These are phyloP conservation scores for Pungitius pungitius DNA, from an alignment of 2,113 vertebrate species.

Conservation along the genomic window DNA sequence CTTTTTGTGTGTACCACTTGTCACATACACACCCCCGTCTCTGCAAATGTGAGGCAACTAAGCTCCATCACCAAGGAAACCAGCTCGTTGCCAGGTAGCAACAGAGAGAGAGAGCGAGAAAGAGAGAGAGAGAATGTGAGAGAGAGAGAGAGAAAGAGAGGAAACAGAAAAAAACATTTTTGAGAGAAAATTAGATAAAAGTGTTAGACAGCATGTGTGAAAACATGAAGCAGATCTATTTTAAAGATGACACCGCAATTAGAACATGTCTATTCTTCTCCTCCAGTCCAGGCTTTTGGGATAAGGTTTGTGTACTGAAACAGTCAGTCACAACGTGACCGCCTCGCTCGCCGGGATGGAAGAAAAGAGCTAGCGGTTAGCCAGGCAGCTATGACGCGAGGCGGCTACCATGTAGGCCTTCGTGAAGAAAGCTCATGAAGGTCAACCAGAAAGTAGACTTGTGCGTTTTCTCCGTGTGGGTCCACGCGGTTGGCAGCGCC, in stretches of 20 bases:
- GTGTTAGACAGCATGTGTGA: constrained; percentile 25
- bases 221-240: neutral
- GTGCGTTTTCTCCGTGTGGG: neutral
- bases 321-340: neutral
- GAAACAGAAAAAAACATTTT: constrained; percentile 29
- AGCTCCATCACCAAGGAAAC: constrained; percentile 76
- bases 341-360: neutral
- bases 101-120: constrained; percentile 36
- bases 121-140: constrained; percentile 14
- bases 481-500: neutral
- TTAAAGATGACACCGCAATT: neutral
- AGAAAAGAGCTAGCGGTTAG: neutral
- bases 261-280: neutral
- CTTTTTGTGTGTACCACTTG: constrained; percentile 45
- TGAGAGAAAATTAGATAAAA: constrained; percentile 39
- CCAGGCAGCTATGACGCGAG: neutral
- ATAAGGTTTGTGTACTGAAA: neutral
- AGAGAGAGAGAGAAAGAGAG: constrained; percentile 14
- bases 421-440: neutral
- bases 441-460: neutral
- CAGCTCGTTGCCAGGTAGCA: constrained; percentile 78
- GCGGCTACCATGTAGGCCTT: neutral
- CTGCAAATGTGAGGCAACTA: constrained; percentile 67
- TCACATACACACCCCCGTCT: constrained; percentile 53
- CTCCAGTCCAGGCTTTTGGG: neutral